phyloP scores from a whole-genome alignment of 2,113 vertebrate genomes.

The Eulemur rufifrons region DNA sequence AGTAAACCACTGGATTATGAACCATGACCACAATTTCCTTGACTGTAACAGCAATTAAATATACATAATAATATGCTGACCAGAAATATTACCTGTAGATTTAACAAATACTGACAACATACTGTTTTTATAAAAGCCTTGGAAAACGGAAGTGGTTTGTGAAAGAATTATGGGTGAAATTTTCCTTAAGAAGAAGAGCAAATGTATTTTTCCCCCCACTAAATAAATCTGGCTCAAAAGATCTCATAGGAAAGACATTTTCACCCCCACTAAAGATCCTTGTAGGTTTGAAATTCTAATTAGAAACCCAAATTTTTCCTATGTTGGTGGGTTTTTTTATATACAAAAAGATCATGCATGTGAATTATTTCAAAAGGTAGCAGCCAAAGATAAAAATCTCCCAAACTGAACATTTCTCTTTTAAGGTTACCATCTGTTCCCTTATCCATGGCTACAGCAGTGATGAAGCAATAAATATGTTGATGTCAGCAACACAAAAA shows the following conservation, averaged over 20 bases:
- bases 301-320: background rate
- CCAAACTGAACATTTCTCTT: conserved; percentile 53
- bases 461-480: conserved; percentile 65
- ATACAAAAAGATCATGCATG: background rate
- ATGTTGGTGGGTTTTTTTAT: background rate
- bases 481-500: conserved; percentile 30
- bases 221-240: conserved; percentile 10
- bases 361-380: conserved; percentile 53
- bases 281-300: conserved; percentile 43
- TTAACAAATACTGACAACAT: conserved; percentile 3
- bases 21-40: background rate
- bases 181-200: background rate
- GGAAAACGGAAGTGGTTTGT: background rate
- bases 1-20: background rate
- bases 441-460: conserved; percentile 57
- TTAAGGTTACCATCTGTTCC: conserved; percentile 61
- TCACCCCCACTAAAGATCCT: background rate
- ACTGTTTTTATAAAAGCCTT: background rate
- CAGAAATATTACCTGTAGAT: background rate
- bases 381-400: conserved; percentile 54
- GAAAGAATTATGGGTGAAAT: background rate
- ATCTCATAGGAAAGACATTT: background rate
- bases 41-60: background rate
- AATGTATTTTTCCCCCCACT: background rate
- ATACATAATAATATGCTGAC: background rate